A percentile compares a stretch with the other conserved stretches of the same genome.
Conservation (phyloP, 2,113 vertebrate genomes). For the Melanostigma gelatinosum region DNA sequence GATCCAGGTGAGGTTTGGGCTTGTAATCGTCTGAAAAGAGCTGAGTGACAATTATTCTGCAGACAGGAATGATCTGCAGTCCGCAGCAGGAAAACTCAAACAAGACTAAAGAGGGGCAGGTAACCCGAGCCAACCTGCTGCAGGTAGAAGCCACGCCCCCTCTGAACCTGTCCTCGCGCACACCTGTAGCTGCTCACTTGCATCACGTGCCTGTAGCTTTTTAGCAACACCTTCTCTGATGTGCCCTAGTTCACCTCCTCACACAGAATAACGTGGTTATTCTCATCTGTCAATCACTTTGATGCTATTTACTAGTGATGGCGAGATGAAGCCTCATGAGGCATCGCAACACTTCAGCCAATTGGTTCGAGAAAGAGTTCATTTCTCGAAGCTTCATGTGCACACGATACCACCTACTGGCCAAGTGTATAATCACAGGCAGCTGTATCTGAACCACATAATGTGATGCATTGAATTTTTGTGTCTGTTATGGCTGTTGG, state of each 20-base stretch:
- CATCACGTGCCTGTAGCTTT: neutral
- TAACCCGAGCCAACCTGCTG: constrained; percentile 61
- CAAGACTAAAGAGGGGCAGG: constrained; percentile 12
- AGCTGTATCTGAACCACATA: too few relatives aligned
- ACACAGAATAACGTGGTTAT: neutral
- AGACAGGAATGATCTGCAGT: neutral
- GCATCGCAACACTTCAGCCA: too few relatives aligned
- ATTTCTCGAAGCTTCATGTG: too few relatives aligned
- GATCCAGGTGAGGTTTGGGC: neutral
- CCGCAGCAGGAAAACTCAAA: neutral
- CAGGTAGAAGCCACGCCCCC: constrained; percentile 76
- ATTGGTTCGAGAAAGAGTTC: too few relatives aligned
- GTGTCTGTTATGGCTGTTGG: too few relatives aligned
- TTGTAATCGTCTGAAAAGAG: fast-evolving
- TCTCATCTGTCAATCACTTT: neutral
- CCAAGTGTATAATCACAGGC: too few relatives aligned
- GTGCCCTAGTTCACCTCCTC: neutral
- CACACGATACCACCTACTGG: too few relatives aligned
- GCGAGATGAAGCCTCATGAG: too few relatives aligned
- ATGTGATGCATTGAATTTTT: too few relatives aligned
- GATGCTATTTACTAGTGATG: neutral
- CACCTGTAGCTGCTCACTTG: neutral
- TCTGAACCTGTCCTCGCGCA: neutral
- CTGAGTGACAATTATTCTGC: neutral
- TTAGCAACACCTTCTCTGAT: neutral